Base-by-base conservation (phyloP, 2,113 vertebrate genomes). In the Cottus gobio region DNA sequence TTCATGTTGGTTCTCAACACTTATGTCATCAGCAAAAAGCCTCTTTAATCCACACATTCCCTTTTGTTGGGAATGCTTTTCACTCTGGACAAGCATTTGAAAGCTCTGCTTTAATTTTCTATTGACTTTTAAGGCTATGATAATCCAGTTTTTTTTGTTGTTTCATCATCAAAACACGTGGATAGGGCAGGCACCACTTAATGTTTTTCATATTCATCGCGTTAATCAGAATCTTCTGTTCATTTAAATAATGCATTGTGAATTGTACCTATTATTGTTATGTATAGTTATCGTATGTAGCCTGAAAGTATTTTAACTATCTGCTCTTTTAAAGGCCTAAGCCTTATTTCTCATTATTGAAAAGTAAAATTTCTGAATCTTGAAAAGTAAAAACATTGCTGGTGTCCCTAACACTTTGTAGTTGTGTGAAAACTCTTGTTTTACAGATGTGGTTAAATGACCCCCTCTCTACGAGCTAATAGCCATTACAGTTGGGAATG, bases 371-470 rank as follows among this genome's bases (percentile, higher is more conserved):
- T 60, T 75, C n/a, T 82, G 60, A 80, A 46, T 46, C 62, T 76
- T 80, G 68, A 65, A 56, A 66, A 75, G 69, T 88, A 79, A 36
- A 65, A 73, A 15, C 20, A 50, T 81, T 86, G 71, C 79, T 92
- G 84, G n/a, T 91, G 85, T 85, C 72, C 75, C 84, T 91, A 88
- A 92, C 77, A 61, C 75, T 87, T 56, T 90, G 80, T 86, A 92
- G 88, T 89, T 92, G 82, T 92, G 85, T 91, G 88, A 91, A 91
- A 90, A 89, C 83, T 90, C 83, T 93, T 91, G 80, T 89, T 93
- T 93, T 92, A 88, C 88, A 92, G 86, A 91, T 91, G 90, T 91
- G 89, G 80, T 92, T 85, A 85, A 91, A 88, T 92, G 84, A 90
- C 50, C 66, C 77, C 82, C 77, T 52, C 83, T 82, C 85, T 90